Conservation (phyloP, 2,888 invertebrate species). For the Neocrepidodera transversa region DNA sequence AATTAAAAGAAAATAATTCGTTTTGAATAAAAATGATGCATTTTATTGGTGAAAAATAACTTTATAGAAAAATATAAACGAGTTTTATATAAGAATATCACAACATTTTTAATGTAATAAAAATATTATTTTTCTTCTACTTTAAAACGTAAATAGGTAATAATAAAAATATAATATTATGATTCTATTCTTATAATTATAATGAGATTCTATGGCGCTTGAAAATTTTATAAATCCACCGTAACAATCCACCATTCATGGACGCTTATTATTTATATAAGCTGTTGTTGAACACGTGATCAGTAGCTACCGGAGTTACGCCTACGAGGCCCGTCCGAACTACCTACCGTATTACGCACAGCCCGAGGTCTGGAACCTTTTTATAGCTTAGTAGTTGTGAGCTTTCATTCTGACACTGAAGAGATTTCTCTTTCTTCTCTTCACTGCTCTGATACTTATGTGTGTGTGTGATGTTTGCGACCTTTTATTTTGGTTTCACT, state of each 20-base stretch:
- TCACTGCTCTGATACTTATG: neutral
- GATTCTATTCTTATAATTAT: no score
- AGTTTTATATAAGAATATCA: no score
- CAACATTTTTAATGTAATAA: no score
- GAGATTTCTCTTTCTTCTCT: slow-evolving; percentile 26
- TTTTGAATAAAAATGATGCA: no score
- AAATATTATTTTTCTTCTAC: no score
- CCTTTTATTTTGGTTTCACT: slow-evolving; percentile 21
- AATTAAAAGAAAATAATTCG: no score
- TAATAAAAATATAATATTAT: no score
- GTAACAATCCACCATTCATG: neutral
- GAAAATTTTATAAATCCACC: no score
- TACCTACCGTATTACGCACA: slow-evolving; percentile 36
- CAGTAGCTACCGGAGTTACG: slow-evolving; percentile 36
- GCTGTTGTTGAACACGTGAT: slow-evolving; percentile 37
- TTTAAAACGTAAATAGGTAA: no score
- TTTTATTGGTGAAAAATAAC: no score
- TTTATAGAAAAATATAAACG: no score
- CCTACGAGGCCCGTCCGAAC: slow-evolving; percentile 31
- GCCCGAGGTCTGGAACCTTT: slow-evolving; percentile 35
- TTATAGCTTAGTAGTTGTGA: slow-evolving; percentile 30
- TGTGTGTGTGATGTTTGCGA: slow-evolving; percentile 14
- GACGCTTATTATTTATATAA: slow-evolving; percentile 29
- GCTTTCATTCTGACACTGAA: slow-evolving; percentile 24
- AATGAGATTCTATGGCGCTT: no score